These are phyloP conservation scores for Neogobius melanostomus DNA, from an alignment of 2,113 vertebrate species.

Conservation along the genomic window DNA sequence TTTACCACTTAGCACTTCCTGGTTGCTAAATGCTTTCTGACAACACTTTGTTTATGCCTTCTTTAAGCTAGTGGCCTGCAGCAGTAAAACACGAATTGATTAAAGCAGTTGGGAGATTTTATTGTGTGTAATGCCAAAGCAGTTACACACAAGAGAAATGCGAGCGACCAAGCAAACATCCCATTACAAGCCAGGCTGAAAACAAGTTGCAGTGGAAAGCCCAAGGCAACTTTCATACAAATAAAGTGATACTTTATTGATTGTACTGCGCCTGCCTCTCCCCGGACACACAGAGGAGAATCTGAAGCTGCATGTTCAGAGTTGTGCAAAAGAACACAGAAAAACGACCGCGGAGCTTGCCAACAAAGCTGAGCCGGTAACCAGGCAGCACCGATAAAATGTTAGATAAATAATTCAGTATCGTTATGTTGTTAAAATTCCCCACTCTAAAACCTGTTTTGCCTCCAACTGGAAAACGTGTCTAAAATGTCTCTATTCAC, in stretches of 20 bases:
- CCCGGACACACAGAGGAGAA: neutral
- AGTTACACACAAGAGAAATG: conserved; percentile 37
- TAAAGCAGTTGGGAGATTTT: conserved; percentile 25
- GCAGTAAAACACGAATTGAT: conserved; percentile 36
- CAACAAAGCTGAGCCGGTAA: conserved; percentile 4
- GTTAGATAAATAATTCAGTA: neutral
- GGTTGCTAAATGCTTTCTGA: conserved; percentile 17
- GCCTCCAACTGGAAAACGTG: neutral
- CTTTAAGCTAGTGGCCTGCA: conserved; percentile 39
- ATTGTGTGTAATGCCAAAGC: conserved; percentile 8
- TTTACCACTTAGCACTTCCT: neutral
- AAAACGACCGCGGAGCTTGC: neutral
- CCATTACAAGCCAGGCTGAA: conserved; percentile 40
- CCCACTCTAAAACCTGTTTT: neutral
- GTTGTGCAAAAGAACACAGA: conserved; percentile 15
- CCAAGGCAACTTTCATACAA: conserved; percentile 49
- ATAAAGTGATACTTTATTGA: conserved; percentile 58
- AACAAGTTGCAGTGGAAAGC: conserved; percentile 47
- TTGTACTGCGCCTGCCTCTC: conserved; percentile 30
- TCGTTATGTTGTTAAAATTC: neutral
- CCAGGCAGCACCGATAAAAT: neutral
- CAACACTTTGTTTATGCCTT: conserved; percentile 30
- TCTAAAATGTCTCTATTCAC: neutral
- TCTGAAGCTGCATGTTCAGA: neutral
- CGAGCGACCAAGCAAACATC: conserved; percentile 44